Conservation (phyloP, 2,888 invertebrate species). For the Leptura quadrifasciata region DNA sequence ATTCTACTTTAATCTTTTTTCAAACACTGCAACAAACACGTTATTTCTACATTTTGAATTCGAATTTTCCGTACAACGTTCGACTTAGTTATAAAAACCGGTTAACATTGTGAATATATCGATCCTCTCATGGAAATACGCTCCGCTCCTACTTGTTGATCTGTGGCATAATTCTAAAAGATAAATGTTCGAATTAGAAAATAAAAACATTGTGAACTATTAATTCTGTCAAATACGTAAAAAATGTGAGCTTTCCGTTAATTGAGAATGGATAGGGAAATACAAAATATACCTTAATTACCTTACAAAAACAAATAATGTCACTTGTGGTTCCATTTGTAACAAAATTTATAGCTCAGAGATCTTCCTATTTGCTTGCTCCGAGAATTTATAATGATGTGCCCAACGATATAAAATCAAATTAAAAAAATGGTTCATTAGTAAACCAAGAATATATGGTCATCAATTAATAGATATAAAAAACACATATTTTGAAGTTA, state of each 20-base stretch:
- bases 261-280: neutral
- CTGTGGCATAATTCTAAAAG: neutral
- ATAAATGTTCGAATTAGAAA: neutral
- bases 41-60: neutral
- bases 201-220: neutral
- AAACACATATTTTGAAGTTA: too few relatives aligned
- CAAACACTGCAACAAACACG: neutral
- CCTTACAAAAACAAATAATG: too few relatives aligned
- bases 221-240: neutral
- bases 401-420: too few relatives aligned
- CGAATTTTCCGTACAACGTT: neutral
- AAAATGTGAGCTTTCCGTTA: neutral
- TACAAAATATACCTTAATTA: neutral
- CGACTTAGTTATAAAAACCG: neutral
- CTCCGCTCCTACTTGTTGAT: neutral
- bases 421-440: too few relatives aligned
- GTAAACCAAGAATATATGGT: too few relatives aligned
- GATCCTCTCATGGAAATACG: neutral
- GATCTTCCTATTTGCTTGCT: too few relatives aligned
- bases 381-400: too few relatives aligned
- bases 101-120: neutral
- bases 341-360: too few relatives aligned
- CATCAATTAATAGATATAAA: too few relatives aligned
- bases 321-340: too few relatives aligned
- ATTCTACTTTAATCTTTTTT: neutral